Evolutionary conservation across 2,888 invertebrate species (phyloP), one percentile per base, ranked within the genome.

Genomic region (Invenusta paracnida): DNA sequence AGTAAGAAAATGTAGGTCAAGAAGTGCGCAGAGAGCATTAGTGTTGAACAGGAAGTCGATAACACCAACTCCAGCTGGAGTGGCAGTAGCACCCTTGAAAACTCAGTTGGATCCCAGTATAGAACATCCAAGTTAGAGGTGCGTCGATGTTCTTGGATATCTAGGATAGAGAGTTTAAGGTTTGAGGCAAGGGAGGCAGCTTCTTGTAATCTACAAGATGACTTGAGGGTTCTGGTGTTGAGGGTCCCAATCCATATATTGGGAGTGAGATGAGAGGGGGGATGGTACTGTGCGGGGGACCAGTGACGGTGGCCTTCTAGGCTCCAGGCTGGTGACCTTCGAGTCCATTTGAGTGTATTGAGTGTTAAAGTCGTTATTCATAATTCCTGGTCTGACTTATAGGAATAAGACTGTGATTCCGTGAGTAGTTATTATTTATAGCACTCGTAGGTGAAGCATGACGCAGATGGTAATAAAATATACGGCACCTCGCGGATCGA

Each of bases 81-180:
- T 28, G 83, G 83, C 83, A 48, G 5, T 23, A 83, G 82, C 84
- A 82, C 31, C 84, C 73, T 79, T 84, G 84, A 84, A 83, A 29
- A 31, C 23, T 23, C 84, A 84, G 29, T 83, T 83, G n/a, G 29
- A 27, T 30, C 84, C 82, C 23, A 84, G 82, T 30, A n/a, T n/a
- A n/a, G 29, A 29, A 29, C 84, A 66, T 66, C 29, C 29, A 81
- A 29, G 25, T 84, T 27, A 5, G 82, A 28, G 73, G 11, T 84
- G 29, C 84, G 25, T 27, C 84, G 82, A 83, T 84, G 84, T 66
- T 84, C 84, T 84, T 84, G 84, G 83, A 84, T 82, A 27, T 28
- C n/a, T n/a, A 83, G 25, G 27, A 84, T 66, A 29, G 83, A 83
- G 48, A 83, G 29, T 0, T 81, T 2, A n/a, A 83, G 83, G 83